A percentile compares a stretch with the other conserved stretches of the same genome.
These are phyloP conservation scores for Sitobion miscanthi DNA, from an alignment of 1,140 invertebrate species.

Conservation along the genomic window DNA sequence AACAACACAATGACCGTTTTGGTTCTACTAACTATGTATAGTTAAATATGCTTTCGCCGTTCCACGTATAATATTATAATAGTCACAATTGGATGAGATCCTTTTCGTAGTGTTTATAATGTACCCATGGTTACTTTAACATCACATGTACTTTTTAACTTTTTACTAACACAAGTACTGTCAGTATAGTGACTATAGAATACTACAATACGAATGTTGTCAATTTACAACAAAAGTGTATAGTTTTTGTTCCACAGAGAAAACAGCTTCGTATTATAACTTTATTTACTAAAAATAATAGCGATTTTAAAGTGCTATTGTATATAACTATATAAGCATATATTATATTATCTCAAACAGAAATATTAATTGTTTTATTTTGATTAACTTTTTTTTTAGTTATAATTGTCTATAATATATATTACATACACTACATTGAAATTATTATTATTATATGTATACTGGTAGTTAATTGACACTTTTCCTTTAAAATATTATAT, in stretches of 20 bases:
- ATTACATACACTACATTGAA: background rate
- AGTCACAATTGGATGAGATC: background rate
- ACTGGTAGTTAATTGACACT: background rate
- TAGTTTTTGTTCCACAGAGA: background rate
- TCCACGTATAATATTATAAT: background rate
- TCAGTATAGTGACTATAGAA: background rate
- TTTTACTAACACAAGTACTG: background rate
- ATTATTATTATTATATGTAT: background rate
- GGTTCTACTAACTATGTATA: background rate
- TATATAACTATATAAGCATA: background rate
- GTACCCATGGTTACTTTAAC: background rate
- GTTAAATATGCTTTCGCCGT: background rate
- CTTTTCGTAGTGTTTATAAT: background rate
- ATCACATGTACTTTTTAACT: background rate
- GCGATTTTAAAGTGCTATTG: background rate
- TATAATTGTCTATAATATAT: background rate
- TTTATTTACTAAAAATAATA: background rate
- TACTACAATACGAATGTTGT: background rate
- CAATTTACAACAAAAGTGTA: background rate
- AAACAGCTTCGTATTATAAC: background rate
- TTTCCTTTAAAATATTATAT: background rate
- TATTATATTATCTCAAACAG: background rate
- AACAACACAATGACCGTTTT: slow-evolving; percentile 22
- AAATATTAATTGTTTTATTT: background rate
- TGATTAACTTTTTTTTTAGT: background rate